phyloP scores from a whole-genome alignment of 2,888 invertebrate species.

The Pomacea canaliculata region DNA sequence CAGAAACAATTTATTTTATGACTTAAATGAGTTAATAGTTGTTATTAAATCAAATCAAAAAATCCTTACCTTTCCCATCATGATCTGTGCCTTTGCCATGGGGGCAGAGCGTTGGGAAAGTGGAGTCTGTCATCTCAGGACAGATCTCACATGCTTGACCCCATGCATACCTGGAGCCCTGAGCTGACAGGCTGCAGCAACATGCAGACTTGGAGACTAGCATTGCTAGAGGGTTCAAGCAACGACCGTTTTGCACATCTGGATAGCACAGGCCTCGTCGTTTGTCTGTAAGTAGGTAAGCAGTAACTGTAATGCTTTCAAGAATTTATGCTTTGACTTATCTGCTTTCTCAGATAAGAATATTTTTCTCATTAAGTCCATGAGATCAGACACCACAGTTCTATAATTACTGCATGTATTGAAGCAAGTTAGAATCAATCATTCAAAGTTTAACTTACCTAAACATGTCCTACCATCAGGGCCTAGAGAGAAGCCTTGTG shows the following conservation, averaged over 20 bases:
- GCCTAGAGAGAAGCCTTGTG: slow-evolving; percentile 85
- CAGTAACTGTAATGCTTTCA: too few species aligned
- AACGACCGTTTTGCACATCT: slow-evolving; percentile 81
- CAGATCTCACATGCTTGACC: slow-evolving; percentile 84
- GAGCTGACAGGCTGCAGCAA: slow-evolving; percentile 79
- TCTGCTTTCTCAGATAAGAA: too few species aligned
- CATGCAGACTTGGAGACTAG: slow-evolving; percentile 88
- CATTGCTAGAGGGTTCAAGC: slow-evolving; percentile 81
- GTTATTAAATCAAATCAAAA: too few species aligned
- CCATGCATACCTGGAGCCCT: slow-evolving; percentile 77
- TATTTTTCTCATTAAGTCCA: too few species aligned
- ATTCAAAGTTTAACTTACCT: slow-evolving; percentile 71
- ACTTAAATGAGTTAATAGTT: too few species aligned
- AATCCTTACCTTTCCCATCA: slow-evolving; percentile 78
- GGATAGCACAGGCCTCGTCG: slow-evolving; percentile 85
- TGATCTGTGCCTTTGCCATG: slow-evolving; percentile 84
- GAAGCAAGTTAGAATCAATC: too few species aligned
- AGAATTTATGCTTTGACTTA: too few species aligned
- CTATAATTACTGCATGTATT: too few species aligned
- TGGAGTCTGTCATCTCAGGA: slow-evolving; percentile 78
- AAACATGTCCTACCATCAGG: slow-evolving; percentile 84
- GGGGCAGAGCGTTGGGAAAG: slow-evolving; percentile 82
- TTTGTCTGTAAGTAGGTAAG: slow-evolving; percentile 75
- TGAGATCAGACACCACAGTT: too few species aligned
- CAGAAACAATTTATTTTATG: too few species aligned